Evolutionary conservation across 2,888 invertebrate genomes (phyloP).

Genomic region (Leptarthrus brevirostris): DNA sequence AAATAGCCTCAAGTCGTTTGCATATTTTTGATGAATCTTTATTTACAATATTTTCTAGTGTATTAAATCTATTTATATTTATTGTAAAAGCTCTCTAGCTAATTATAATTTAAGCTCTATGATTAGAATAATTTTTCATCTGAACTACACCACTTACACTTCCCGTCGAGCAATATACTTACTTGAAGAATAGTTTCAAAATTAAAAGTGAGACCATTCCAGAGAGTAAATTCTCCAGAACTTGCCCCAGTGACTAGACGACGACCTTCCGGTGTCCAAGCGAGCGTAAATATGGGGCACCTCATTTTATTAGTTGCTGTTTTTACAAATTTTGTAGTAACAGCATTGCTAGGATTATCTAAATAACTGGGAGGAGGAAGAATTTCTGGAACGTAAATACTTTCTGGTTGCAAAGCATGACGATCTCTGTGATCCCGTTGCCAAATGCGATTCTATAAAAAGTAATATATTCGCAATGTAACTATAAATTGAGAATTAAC

Average conservation of each 20-base stretch:
- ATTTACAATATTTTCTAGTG: too few species aligned
- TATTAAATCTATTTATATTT: too few species aligned
- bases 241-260: conserved; percentile 98
- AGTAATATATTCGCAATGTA: neutral
- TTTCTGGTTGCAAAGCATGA: conserved; percentile 91
- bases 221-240: conserved; percentile 98
- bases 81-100: too few species aligned
- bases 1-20: too few species aligned
- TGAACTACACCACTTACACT: too few species aligned
- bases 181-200: conserved; percentile 99
- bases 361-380: conserved; percentile 94
- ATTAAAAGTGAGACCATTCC: conserved; percentile 99
- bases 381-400: conserved; percentile 92
- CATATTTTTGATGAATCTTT: too few species aligned
- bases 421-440: conserved; percentile 92
- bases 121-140: too few species aligned
- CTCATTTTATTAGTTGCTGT: conserved; percentile 99
- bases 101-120: too few species aligned
- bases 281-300: conserved; percentile 98
- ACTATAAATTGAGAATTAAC: too few species aligned
- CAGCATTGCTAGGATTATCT: conserved; percentile 96
- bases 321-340: conserved; percentile 94
- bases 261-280: conserved; percentile 99
- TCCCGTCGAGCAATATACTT: conserved; percentile 58
- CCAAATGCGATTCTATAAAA: conserved; percentile 86